These are phyloP conservation scores for Patella depressa DNA, from an alignment of 2,888 invertebrate species.

Conservation along the genomic window DNA sequence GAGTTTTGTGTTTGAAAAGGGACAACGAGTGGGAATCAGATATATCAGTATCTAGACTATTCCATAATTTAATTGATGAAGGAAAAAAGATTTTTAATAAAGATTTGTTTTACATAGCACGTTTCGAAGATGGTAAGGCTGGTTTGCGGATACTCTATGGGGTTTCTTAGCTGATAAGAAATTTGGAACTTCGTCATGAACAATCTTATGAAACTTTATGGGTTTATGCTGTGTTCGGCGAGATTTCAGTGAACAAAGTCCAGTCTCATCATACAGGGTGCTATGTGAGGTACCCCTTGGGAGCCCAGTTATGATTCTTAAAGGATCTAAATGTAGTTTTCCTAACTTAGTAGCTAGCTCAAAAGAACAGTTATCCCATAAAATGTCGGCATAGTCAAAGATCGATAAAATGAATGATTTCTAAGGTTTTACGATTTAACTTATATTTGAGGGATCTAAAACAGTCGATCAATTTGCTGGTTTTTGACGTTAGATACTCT, in stretches of 20 bases:
- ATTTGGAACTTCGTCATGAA: not conserved
- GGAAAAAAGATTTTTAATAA: not conserved
- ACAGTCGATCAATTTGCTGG: not conserved
- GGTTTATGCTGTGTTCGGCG: not conserved
- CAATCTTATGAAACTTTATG: not conserved
- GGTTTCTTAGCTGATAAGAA: not conserved
- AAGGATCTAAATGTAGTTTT: not conserved
- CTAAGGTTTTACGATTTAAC: not conserved
- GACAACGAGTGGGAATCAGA: not conserved
- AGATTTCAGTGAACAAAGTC: not conserved
- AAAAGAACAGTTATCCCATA: conserved; percentile 7
- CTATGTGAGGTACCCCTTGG: not conserved
- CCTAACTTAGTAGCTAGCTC: not conserved
- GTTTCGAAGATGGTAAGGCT: not conserved
- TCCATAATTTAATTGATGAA: not conserved
- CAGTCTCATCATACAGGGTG: not conserved
- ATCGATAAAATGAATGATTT: conserved; percentile 1
- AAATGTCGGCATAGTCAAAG: not conserved
- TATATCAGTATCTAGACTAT: not conserved
- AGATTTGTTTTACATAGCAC: not conserved
- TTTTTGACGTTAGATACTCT: not conserved
- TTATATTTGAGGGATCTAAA: not conserved
- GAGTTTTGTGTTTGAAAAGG: not conserved
- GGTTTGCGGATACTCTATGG: not conserved
- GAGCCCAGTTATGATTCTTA: not conserved